A percentile compares a stretch with the other conserved stretches of the same genome.
Evolutionary conservation across 2,113 vertebrate genomes (phyloP).

Genomic region (Cephalopholis sonnerati): DNA sequence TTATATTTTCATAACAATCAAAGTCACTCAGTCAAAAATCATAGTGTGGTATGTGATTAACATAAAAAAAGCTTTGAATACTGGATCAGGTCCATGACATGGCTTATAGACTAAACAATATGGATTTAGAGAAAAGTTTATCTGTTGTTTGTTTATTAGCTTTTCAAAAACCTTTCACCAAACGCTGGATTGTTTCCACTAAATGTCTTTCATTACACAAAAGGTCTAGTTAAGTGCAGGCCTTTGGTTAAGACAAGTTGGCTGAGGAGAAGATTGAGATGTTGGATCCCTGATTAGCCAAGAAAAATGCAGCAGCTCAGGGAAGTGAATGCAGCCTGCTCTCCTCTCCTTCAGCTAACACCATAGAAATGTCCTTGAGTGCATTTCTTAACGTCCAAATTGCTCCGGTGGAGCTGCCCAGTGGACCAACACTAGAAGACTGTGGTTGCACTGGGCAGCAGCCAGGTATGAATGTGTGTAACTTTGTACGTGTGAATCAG

Average conservation of each 20-base stretch:
- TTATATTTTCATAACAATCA: no score
- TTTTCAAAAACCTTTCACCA: not conserved
- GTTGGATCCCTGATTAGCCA: conserved; percentile 39
- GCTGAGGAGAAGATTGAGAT: conserved; percentile 46
- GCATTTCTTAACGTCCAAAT: conserved; percentile 57
- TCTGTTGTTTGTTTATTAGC: not conserved
- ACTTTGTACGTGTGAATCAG: conserved; percentile 66
- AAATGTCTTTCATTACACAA: conserved; percentile 43
- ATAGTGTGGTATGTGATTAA: no score
- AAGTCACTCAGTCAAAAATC: no score
- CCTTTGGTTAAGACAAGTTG: conserved; percentile 40
- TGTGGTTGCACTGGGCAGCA: conserved; percentile 64
- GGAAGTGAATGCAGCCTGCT: conserved; percentile 43
- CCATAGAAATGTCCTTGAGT: conserved; percentile 64
- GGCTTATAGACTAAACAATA: not conserved
- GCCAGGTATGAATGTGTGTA: conserved; percentile 65
- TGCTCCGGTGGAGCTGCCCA: conserved; percentile 59
- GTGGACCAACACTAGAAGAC: conserved; percentile 66
- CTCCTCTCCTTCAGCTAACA: conserved; percentile 42
- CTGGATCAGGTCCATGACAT: not conserved
- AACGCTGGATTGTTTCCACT: conserved; percentile 16
- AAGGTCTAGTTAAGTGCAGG: conserved; percentile 13
- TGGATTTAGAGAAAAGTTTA: not conserved
- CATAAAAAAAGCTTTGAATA: not conserved
- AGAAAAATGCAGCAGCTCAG: conserved; percentile 43